Evolutionary conservation across 1,140 invertebrate genomes (phyloP).

Genomic region (Chymomyza costata): DNA sequence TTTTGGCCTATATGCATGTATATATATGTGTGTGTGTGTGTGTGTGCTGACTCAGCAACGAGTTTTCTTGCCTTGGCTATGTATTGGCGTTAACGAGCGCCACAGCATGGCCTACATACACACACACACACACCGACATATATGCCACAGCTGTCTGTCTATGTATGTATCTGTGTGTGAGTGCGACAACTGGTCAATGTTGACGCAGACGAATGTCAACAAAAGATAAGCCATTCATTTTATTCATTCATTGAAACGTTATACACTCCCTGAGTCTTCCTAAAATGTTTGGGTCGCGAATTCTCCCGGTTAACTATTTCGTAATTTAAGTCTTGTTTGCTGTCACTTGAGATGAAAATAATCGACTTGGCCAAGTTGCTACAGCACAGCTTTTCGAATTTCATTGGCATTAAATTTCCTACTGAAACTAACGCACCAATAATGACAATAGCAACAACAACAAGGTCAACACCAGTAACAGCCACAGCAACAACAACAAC

Average conservation of each 20-base stretch:
- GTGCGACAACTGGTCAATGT: slow-evolving; percentile 65
- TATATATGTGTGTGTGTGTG: not conserved
- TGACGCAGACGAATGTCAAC: slow-evolving; percentile 71
- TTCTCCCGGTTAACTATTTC: slow-evolving; percentile 60
- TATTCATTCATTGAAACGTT: slow-evolving; percentile 56
- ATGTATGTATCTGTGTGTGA: slow-evolving; percentile 22
- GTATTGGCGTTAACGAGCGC: slow-evolving; percentile 47
- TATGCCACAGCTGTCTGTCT: slow-evolving; percentile 21
- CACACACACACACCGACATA: not conserved
- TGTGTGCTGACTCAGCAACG: slow-evolving; percentile 39
- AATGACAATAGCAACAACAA: slow-evolving; percentile 4
- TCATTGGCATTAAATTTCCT: slow-evolving; percentile 30
- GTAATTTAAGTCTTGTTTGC: slow-evolving; percentile 71
- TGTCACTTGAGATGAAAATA: slow-evolving; percentile 72
- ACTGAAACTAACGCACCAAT: not conserved
- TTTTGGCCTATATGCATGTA: too few species aligned
- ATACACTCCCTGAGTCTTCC: not conserved
- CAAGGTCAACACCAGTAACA: slow-evolving; percentile 1
- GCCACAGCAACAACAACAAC: too few species aligned
- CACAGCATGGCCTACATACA: slow-evolving; percentile 12
- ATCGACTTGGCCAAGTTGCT: slow-evolving; percentile 63
- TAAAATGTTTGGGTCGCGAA: not conserved
- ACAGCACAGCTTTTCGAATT: slow-evolving; percentile 48
- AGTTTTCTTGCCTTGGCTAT: slow-evolving; percentile 16
- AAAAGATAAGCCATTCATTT: slow-evolving; percentile 73